Conservation (phyloP, 2,888 invertebrate genomes). For the Eumerus sabulonum region DNA sequence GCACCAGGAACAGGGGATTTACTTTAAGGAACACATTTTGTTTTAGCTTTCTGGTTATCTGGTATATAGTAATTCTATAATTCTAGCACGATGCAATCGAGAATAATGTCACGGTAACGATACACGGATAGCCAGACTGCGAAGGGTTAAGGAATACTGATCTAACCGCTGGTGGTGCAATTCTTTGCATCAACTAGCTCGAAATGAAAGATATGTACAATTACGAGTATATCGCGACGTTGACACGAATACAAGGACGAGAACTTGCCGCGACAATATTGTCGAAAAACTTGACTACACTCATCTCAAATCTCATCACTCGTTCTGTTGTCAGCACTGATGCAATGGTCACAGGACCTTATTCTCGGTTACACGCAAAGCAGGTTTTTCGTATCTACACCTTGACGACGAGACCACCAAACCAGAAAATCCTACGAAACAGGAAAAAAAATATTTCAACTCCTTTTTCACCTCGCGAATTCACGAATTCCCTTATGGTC, state of each 20-base stretch:
- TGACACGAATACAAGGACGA: conserved; percentile 64
- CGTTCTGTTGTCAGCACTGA: neutral
- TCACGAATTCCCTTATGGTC: neutral
- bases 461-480: conserved; percentile 31
- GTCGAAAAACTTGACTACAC: conserved; percentile 54
- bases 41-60: no score
- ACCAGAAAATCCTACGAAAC: conserved; percentile 15
- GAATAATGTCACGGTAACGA: conserved; percentile 40
- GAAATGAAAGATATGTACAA: conserved; percentile 48
- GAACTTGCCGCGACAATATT: conserved; percentile 54
- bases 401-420: conserved; percentile 23
- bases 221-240: conserved; percentile 48
- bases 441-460: conserved; percentile 11
- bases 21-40: no score
- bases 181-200: conserved; percentile 40
- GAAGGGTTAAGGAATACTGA: conserved; percentile 35
- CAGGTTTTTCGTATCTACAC: conserved; percentile 63
- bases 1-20: no score
- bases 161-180: conserved; percentile 9
- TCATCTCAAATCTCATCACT: conserved; percentile 25
- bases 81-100: conserved; percentile 34
- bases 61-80: no score
- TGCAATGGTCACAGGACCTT: neutral
- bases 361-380: conserved; percentile 33
- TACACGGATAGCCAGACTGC: neutral